Base-by-base conservation (phyloP, 2,888 invertebrate species). In the Marasmarcha lunaedactyla region DNA sequence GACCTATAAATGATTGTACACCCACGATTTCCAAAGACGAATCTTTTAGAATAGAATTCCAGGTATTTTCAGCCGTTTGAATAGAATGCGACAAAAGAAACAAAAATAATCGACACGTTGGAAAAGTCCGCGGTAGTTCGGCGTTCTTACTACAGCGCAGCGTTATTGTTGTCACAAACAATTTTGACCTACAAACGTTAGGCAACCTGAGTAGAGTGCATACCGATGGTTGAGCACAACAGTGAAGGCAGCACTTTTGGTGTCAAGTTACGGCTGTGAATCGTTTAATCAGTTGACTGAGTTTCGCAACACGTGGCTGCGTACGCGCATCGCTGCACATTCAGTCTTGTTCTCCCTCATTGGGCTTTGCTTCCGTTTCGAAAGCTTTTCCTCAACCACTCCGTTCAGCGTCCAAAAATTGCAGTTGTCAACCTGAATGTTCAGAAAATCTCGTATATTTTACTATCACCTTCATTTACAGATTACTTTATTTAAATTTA, bases 1-100 rank as follows among this genome's bases (percentile, higher is more conserved):
- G 69, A 71, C 71, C 70, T 72, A 71, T 74, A 77, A 74, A 72
- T 67, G 72, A 70, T 68, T 72, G 65, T 69, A 69, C 64, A 65
- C 66, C 67, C 67, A 70, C 63, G 67, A 65, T 63, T 63, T 65
- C 69, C 58, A 59, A 70, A 63, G 64, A 59, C 63, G 60, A 62
- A 57, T 49, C 47, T 56, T 58, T 60, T 50, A 42, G 46, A 44
- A 57, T 49, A 43, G 49, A 57, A 52, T 59, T 56, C 52, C 55
- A 57, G 52, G 54, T 59, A 57, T 58, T 57, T 54, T 54, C 6
- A 30, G n/a, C 4, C 11, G 11, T 30, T 30, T 30, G 30, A 11
- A 30, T 20, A 5, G 20, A 20, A 20, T 20, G 7, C 20, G 20
- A 20, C 20, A 20, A 20, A 20, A 7, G 20, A n/a, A 4, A 7